phyloP scores from a whole-genome alignment of 2,888 invertebrate genomes.

The Papilio elwesi region DNA sequence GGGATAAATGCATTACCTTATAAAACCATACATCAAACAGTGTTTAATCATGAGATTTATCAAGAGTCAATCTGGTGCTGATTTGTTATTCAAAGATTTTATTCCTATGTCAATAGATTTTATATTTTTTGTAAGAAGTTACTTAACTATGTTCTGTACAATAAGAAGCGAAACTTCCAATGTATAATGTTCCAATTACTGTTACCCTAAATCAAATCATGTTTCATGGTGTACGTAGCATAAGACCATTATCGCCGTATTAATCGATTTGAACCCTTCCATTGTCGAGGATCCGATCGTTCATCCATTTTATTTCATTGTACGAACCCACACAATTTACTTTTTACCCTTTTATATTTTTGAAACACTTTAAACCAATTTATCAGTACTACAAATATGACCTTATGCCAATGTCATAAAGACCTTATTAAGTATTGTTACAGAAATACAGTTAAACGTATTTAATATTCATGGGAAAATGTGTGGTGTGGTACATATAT shows the following conservation, averaged over 20 bases:
- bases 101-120: no score
- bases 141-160: no score
- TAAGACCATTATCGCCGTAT: constrained; percentile 72
- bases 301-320: constrained; percentile 81
- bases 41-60: no score
- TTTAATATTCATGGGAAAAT: constrained; percentile 30
- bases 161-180: no score
- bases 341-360: constrained; percentile 57
- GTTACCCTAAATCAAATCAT: constrained; percentile 29
- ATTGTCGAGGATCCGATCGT: constrained; percentile 69
- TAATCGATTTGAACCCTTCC: constrained; percentile 80
- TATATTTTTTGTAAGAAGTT: no score
- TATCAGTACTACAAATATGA: constrained; percentile 26
- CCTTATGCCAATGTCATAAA: constrained; percentile 23
- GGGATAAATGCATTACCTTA: constrained; percentile 30
- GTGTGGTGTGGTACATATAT: neutral
- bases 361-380: constrained; percentile 44
- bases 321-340: constrained; percentile 70
- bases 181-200: neutral
- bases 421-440: neutral
- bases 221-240: constrained; percentile 50
- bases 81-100: no score
- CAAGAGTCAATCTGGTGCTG: no score
- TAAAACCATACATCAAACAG: neutral
- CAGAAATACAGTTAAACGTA: neutral